A percentile compares a stretch with the other conserved stretches of the same genome.
Evolutionary conservation across 2,113 vertebrate genomes (phyloP).

Genomic region (Paracanthobrama guichenoti): DNA sequence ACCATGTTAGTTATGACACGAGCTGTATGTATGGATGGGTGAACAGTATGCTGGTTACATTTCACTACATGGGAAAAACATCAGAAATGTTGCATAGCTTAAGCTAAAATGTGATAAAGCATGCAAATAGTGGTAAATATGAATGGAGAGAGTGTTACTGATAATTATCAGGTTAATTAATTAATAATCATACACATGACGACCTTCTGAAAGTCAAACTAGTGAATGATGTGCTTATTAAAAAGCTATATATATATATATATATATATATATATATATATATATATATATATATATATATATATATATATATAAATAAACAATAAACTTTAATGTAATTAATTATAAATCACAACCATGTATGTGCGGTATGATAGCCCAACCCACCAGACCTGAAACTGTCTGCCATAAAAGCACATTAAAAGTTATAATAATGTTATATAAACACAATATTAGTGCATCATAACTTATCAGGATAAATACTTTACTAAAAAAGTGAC

Average conservation of each 20-base stretch:
- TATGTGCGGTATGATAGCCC: neutral
- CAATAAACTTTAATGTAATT: neutral
- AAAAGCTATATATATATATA: no score
- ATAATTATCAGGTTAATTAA: slow-evolving; percentile 13
- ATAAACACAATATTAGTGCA: neutral
- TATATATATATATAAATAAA: no score
- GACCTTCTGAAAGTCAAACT: neutral
- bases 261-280: no score
- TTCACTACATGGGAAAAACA: neutral
- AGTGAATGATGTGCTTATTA: neutral
- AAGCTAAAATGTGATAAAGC: neutral
- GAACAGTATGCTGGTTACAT: neutral
- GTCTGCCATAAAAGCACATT: neutral
- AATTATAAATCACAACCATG: neutral
- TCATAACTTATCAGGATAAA: neutral
- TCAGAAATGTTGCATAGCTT: neutral
- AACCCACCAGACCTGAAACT: neutral
- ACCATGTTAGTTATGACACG: neutral
- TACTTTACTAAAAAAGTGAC: no score
- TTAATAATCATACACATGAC: neutral
- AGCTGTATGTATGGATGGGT: neutral
- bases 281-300: no score
- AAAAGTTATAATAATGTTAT: neutral
- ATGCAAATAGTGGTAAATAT: neutral
- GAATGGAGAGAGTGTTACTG: neutral